A percentile compares a stretch with the other conserved stretches of the same genome.
phyloP scores from a whole-genome alignment of 2,888 invertebrate species.

The Drosophila dives region DNA sequence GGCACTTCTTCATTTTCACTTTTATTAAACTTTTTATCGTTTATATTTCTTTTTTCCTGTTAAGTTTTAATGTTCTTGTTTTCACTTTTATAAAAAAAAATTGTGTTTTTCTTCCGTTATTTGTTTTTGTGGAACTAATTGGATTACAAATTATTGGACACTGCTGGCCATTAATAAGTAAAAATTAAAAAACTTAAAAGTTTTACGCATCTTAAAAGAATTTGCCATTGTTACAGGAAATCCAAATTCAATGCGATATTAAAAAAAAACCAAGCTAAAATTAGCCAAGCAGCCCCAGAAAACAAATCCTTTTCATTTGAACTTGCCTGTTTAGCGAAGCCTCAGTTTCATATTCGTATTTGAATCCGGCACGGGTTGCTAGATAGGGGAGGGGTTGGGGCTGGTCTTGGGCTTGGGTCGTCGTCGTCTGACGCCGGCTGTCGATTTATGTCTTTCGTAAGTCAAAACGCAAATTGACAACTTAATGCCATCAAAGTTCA shows the following conservation, averaged over 20 bases:
- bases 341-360: conserved; percentile 4
- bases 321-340: conserved; percentile 23
- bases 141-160: conserved; percentile 35
- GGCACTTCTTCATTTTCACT: conserved; percentile 60
- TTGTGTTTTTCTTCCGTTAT: conserved; percentile 25
- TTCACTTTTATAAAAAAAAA: conserved; percentile 69
- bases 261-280: conserved; percentile 9
- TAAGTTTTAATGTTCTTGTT: conserved; percentile 68
- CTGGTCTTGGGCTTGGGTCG: neutral
- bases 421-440: conserved; percentile 5
- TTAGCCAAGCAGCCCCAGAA: conserved; percentile 10
- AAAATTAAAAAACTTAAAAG: conserved; percentile 17
- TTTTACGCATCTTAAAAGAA: neutral
- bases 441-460: conserved; percentile 54
- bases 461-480: conserved; percentile 79
- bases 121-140: conserved; percentile 9
- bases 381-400: neutral
- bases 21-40: conserved; percentile 53
- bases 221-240: neutral
- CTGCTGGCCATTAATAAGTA: conserved; percentile 13
- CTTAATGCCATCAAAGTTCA: conserved; percentile 81
- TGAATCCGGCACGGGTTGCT: neutral
- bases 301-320: conserved; percentile 58
- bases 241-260: conserved; percentile 15
- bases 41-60: conserved; percentile 11